Evolutionary conservation across 2,888 invertebrate species (phyloP), one percentile per base, ranked within the genome.

Genomic region (Scotopteryx bipunctaria): DNA sequence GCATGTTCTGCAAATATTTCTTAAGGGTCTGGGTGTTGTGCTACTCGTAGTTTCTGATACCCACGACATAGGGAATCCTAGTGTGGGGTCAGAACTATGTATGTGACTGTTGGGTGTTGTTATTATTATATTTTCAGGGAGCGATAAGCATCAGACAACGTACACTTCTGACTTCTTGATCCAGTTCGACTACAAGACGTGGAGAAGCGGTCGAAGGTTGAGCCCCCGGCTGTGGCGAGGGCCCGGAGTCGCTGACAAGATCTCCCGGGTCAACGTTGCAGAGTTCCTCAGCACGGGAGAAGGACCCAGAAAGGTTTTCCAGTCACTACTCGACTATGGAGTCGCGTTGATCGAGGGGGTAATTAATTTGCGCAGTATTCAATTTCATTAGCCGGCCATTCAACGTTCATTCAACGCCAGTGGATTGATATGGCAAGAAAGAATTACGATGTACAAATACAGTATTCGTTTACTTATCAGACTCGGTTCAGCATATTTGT

Each of bases 131-230:
- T 25, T 49, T 54, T 25, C 62, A 93, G 93, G 93, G 94, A 85
- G 78, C 37, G 93, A 93, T 70, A 76, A 78, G 0, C 94, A 94
- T 63, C 63, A 79, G 59, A 93, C 93, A 0, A 67, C 55, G 2
- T 94, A 91, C 62, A 57, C 80, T 17, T 60, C 88, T 0, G 74
- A 87, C 0, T 93, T 92, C 71, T 71, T 93, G 9, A 59, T 54
- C 42, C 73, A 83, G 61, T 86, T 81, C 47, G 74, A 83, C 14
- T 80, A 78, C 47, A 64, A 68, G 16, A 69, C 67, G 5, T 86
- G 87, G 83, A 80, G 65, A 9, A 69, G 76, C 32, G 69, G 71
- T n/a, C 72, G 78, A 29, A 72, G 67, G 47, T 51, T 80, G 0
- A 76, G 69, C 11, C 83, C 82, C 1, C 33, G 74, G 3, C 60